Conservation (phyloP, 2,113 vertebrate genomes). For the Ivindomyrus marchei region DNA sequence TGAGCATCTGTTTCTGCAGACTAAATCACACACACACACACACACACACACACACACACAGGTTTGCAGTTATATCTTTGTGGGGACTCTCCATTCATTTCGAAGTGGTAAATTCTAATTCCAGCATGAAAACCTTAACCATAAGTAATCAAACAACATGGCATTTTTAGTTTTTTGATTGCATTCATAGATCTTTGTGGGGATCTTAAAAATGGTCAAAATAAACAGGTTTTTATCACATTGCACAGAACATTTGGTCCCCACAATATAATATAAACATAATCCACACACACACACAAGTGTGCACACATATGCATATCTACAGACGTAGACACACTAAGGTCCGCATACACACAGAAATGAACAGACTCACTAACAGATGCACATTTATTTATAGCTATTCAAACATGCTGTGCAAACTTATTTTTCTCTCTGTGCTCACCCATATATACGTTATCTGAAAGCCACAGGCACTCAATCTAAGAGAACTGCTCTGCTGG, state of each 20-base stretch:
- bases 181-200: too few species aligned
- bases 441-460: neutral
- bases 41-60: neutral
- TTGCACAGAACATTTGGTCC: neutral
- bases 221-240: too few species aligned
- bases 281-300: neutral
- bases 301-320: neutral
- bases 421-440: neutral
- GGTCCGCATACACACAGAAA: neutral
- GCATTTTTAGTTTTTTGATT: neutral
- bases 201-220: too few species aligned
- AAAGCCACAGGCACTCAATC: slow-evolving; percentile 11
- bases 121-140: neutral
- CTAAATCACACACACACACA: neutral
- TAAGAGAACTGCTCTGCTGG: neutral
- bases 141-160: neutral
- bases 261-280: too few species aligned
- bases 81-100: neutral
- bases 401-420: neutral
- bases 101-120: neutral
- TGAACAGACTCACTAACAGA: neutral
- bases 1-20: neutral
- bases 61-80: too few species aligned
- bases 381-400: neutral
- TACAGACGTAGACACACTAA: neutral